Evolutionary conservation across 2,797 vertebrate genomes (phyloP).

Genomic region (Anguilla pacifica): DNA sequence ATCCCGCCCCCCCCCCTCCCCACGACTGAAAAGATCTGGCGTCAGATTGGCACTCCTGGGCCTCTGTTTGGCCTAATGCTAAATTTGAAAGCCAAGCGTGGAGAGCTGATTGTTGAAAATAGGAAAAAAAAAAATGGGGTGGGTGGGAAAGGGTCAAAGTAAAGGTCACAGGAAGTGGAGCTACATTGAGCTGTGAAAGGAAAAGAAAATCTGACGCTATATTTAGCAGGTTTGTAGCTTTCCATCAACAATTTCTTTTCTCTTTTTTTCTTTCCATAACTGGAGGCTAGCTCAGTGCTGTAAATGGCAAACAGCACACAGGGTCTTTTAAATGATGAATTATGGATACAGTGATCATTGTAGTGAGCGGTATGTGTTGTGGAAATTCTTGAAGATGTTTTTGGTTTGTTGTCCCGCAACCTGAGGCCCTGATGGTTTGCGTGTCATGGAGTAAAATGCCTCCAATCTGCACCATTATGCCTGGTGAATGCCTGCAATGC

Average conservation of each 20-base stretch:
- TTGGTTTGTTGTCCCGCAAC: neutral
- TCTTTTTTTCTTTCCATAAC: neutral
- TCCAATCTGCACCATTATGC: neutral
- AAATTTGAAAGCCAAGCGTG: conserved; percentile 13
- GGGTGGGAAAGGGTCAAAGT: conserved; percentile 53
- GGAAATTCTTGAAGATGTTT: conserved; percentile 7
- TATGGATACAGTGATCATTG: neutral
- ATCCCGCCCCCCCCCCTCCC: conserved; percentile 7
- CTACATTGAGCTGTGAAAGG: conserved; percentile 22
- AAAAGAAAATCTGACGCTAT: conserved; percentile 12
- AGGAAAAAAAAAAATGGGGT: conserved; percentile 52
- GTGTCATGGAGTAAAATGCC: conserved; percentile 15
- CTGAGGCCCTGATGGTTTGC: neutral
- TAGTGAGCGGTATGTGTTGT: neutral
- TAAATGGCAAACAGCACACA: too few relatives aligned
- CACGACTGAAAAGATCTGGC: neutral
- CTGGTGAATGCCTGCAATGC: conserved; percentile 8
- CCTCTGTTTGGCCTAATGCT: conserved; percentile 29
- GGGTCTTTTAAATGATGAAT: neutral
- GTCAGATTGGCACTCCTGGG: neutral
- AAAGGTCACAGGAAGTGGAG: conserved; percentile 52
- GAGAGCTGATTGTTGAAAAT: conserved; percentile 30
- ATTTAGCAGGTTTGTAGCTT: conserved; percentile 23
- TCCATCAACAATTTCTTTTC: conserved; percentile 7
- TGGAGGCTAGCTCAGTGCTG: neutral